A percentile compares a stretch with the other conserved stretches of the same genome.
Conservation (phyloP, 2,797 vertebrate species). For the Fratercula arctica region DNA sequence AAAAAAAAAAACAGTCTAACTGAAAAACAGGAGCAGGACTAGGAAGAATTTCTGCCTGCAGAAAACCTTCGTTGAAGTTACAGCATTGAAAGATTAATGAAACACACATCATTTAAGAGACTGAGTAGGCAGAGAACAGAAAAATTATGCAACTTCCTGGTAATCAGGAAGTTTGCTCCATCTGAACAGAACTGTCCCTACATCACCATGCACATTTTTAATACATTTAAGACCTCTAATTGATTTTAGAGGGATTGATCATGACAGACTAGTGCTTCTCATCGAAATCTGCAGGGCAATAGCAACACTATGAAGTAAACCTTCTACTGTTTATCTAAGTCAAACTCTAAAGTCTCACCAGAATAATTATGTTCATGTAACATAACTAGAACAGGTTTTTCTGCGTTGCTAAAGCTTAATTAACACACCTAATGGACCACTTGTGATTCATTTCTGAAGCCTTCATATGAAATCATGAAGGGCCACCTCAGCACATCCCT, state of each 20-base stretch:
- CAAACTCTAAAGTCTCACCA: background rate
- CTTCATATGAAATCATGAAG: background rate
- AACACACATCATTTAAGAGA: background rate
- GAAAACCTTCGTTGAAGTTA: background rate
- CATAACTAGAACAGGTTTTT: background rate
- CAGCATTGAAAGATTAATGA: background rate
- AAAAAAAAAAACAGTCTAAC: background rate
- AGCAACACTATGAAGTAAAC: background rate
- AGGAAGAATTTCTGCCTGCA: background rate
- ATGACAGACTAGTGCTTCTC: background rate
- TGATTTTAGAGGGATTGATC: background rate
- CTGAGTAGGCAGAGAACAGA: background rate
- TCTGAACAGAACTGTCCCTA: background rate
- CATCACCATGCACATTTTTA: background rate
- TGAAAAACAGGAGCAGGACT: background rate
- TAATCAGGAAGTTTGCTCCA: background rate
- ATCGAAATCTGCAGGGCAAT: background rate
- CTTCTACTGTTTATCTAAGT: background rate
- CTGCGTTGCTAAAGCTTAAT: background rate
- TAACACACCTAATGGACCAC: background rate
- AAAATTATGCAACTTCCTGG: background rate
- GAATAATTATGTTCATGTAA: background rate
- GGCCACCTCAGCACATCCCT: background rate
- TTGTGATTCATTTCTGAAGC: background rate
- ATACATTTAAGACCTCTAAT: background rate